These are phyloP conservation scores for Morone saxatilis DNA, from an alignment of 2,113 vertebrate genomes.

Conservation along the genomic window DNA sequence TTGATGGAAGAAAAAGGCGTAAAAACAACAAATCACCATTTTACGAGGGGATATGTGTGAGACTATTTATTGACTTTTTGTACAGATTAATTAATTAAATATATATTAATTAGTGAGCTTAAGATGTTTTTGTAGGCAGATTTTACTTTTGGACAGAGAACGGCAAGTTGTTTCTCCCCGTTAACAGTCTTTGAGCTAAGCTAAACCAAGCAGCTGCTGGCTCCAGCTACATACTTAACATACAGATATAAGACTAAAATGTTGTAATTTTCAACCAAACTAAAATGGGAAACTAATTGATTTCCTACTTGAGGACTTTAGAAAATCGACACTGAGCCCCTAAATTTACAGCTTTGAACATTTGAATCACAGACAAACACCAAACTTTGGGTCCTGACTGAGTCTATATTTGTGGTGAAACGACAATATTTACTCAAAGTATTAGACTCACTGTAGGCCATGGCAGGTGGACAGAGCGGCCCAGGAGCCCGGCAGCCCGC, in stretches of 20 bases:
- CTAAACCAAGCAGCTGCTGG: not conserved
- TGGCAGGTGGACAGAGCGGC: slow-evolving; percentile 91
- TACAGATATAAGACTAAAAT: too few species aligned
- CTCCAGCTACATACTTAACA: not conserved
- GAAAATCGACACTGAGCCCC: not conserved
- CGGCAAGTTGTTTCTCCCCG: too few species aligned
- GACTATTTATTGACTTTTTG: too few species aligned
- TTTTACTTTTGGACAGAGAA: too few species aligned
- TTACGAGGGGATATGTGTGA: too few species aligned
- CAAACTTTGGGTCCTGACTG: not conserved
- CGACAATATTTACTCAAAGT: not conserved
- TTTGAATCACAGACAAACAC: not conserved
- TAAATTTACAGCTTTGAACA: not conserved
- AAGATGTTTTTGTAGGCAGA: too few species aligned
- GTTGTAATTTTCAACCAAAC: not conserved
- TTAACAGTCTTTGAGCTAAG: not conserved
- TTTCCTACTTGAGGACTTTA: not conserved
- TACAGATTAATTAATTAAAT: too few species aligned
- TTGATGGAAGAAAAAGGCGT: too few species aligned
- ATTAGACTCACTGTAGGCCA: slow-evolving; percentile 78
- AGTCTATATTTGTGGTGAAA: not conserved
- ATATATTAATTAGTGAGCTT: too few species aligned
- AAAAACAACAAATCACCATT: too few species aligned
- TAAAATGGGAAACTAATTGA: not conserved
- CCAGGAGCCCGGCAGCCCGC: slow-evolving; percentile 88